Conservation (phyloP, 2,797 vertebrate genomes). For the Cynodonichthys magdalenae region DNA sequence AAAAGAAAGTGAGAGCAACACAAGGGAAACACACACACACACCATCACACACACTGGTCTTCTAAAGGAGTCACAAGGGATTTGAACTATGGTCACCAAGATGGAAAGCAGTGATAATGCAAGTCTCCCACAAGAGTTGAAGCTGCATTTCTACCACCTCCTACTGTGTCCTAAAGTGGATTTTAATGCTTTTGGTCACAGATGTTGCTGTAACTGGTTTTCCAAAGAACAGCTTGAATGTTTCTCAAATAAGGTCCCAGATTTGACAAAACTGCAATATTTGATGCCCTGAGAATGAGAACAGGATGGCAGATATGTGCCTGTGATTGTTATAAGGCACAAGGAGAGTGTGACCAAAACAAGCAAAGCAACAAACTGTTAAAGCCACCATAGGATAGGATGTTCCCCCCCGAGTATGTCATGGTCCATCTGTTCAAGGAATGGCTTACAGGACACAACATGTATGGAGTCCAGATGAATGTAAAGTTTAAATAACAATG, state of each 20-base stretch:
- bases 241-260: not conserved
- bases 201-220: not conserved
- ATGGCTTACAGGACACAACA: too few species aligned
- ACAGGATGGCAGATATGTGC: not conserved
- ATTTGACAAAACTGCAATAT: not conserved
- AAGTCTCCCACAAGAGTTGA: constrained; percentile 2
- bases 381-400: too few species aligned
- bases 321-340: not conserved
- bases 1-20: not conserved
- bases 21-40: not conserved
- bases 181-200: constrained; percentile 8
- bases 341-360: too few species aligned
- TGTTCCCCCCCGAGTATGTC: too few species aligned
- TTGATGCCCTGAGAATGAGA: not conserved
- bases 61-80: not conserved
- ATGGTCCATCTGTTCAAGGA: too few species aligned
- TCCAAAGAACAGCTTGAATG: not conserved
- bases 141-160: constrained; percentile 1
- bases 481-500: too few species aligned
- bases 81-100: constrained; percentile 2
- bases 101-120: constrained; percentile 13
- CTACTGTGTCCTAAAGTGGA: constrained; percentile 5
- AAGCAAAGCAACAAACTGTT: too few species aligned
- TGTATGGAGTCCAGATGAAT: too few species aligned
- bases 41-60: not conserved